Base-by-base conservation (phyloP, 2,113 vertebrate genomes). In the Balaeniceps rex region DNA sequence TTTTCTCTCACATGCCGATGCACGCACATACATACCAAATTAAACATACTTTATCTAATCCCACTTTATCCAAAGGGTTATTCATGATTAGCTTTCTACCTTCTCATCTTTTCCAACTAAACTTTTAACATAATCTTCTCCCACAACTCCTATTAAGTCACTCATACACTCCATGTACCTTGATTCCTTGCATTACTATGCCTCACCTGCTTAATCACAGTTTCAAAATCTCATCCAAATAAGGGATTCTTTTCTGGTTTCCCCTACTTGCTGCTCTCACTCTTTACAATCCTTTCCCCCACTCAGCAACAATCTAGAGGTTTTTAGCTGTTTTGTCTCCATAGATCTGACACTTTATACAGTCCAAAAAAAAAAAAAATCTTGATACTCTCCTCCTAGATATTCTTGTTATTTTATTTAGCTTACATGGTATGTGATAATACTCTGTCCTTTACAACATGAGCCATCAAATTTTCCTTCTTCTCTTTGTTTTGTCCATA, bases 1-100 rank as follows among this genome's bases (percentile, higher is more conserved):
- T 87, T 75, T 79, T 44, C 11, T 14, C 31, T 91, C 51, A 34
- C 28, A 54, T 19, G 81, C 4, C 66, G 40, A 71, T 38, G 24
- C 19, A 74, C 1, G 2, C 5, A 76, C 12, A 46, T 4, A 23
- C 11, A 5, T 19, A 75, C 10, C 0, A 2, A 89, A 78, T 51
- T 76, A 42, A 82, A 81, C 12, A 57, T 54, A 40, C 13, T 88
- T 83, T 40, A 31, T 34, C 51, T 81, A 91, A 61, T 58, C 28
- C 25, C 19, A 51, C 19, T 87, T 84, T 34, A 75, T 38, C 51
- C 21, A 71, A 82, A 87, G 16, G 19, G 71, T 75, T 58, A 63
- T 46, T 87, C 19, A 33, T 82, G 0, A 82, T 81, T 70, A 81
- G 7, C 31, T 89, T 91, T 75, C 42, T 44, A 81, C 5, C 4